Evolutionary conservation across 2,888 invertebrate species (phyloP), one percentile per base, ranked within the genome.

Genomic region (Chironomus tentans): DNA sequence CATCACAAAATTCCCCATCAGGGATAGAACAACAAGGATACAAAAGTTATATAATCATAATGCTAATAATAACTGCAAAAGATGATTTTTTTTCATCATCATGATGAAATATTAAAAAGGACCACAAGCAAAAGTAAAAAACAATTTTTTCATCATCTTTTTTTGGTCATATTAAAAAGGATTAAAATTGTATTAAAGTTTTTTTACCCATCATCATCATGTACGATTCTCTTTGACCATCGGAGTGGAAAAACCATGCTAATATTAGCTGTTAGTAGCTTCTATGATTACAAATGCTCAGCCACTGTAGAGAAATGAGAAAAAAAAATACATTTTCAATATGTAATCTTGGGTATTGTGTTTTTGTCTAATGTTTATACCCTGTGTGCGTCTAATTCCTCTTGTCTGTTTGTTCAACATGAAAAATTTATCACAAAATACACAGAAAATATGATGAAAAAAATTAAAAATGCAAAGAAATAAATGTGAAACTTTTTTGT

Each of bases 321-420:
- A 48, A 28, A 38, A 68, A 28, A 13, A 3, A 28, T 21, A 7
- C 73, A 74, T 65, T 74, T 74, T 74, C 74, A n/a, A 15, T 74
- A 18, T 74, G 10, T 61, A 22, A 21, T 12, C 22, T 61, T 28
- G 72, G 38, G 72, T 21, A 74, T 62, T 93, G 93, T 93, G 92
- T 92, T 91, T 38, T 92, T 92, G 92, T 92, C 92, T 92, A 91
- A 91, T 91, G 91, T 91, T 89, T 86, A 89, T 56, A 90, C 91
- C 92, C 88, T 92, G 92, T 93, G 92, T 93, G 91, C 92, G 91
- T 92, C 90, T 90, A 85, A 89, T 89, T 88, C 87, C 81, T 85
- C 78, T 81, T 82, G 82, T 84, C 82, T 81, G 70, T 77, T 65
- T 80, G 77, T 78, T 79, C 24, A 50, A 71, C 48, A 72, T 61